These are phyloP conservation scores for Drosophila flavopinicola DNA, from an alignment of 2,888 invertebrate species.

Conservation along the genomic window DNA sequence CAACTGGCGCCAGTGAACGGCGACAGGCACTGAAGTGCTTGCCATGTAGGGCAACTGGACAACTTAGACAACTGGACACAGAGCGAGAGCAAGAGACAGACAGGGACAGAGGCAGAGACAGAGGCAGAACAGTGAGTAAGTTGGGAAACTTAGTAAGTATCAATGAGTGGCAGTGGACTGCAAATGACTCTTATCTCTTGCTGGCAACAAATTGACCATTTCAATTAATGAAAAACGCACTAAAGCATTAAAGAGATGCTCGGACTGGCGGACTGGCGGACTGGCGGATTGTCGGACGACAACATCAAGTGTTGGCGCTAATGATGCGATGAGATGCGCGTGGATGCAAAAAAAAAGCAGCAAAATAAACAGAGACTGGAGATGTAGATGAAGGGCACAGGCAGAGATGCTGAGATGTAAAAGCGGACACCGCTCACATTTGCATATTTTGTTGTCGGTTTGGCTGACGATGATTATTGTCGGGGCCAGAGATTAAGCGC, in stretches of 20 bases:
- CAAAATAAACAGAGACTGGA: constrained; percentile 12
- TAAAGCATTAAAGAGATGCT: constrained; percentile 66
- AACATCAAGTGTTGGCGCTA: constrained; percentile 73
- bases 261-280: constrained; percentile 14
- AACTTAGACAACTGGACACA: constrained; percentile 30
- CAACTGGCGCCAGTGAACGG: constrained; percentile 57
- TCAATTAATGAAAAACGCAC: constrained; percentile 79
- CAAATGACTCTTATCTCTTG: constrained; percentile 43
- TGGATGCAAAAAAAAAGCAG: constrained; percentile 46
- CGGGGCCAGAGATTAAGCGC: constrained; percentile 71
- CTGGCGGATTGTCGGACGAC: constrained; percentile 10
- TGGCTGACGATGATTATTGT: constrained; percentile 53
- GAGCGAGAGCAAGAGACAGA: neutral
- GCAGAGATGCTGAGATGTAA: constrained; percentile 18
- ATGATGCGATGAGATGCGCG: constrained; percentile 65
- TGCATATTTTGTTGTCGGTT: constrained; percentile 70
- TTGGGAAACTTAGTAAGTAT: constrained; percentile 36
- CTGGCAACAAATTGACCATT: constrained; percentile 74
- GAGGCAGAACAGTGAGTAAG: constrained; percentile 2
- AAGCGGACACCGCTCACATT: constrained; percentile 56
- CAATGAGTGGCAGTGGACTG: constrained; percentile 48
- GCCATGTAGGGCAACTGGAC: constrained; percentile 61
- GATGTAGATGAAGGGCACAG: constrained; percentile 28
- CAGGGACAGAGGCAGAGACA: neutral
- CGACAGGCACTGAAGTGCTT: constrained; percentile 41